A percentile compares a stretch with the other conserved stretches of the same genome.
These are phyloP conservation scores for Liopterus haemorrhoidalis DNA, from an alignment of 2,888 invertebrate species.

Conservation along the genomic window DNA sequence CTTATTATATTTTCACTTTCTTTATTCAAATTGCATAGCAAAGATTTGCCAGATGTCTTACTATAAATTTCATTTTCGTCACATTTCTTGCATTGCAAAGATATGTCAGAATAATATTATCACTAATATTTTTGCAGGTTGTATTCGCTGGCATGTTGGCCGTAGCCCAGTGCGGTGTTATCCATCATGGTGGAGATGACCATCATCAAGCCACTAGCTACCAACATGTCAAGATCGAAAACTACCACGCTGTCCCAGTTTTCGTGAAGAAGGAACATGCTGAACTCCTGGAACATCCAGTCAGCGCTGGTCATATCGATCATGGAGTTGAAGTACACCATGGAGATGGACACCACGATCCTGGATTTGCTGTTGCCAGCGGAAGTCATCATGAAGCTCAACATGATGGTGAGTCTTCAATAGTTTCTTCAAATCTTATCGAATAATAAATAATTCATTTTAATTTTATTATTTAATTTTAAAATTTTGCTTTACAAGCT, in stretches of 20 bases:
- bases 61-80: background rate
- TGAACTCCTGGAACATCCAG: slow-evolving; percentile 58
- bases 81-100: background rate
- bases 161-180: slow-evolving; percentile 3
- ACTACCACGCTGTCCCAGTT: slow-evolving; percentile 64
- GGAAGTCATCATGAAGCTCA: slow-evolving; percentile 13
- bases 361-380: slow-evolving; percentile 10
- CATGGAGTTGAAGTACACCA: slow-evolving; percentile 12
- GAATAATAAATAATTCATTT: no score
- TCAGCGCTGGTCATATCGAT: slow-evolving; percentile 50
- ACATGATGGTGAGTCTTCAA: no score
- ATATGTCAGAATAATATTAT: no score
- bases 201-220: slow-evolving; percentile 57
- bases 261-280: slow-evolving; percentile 63
- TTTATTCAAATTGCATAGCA: background rate
- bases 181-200: slow-evolving; percentile 3
- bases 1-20: background rate
- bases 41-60: background rate
- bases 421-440: no score
- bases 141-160: slow-evolving; percentile 9
- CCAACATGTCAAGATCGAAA: slow-evolving; percentile 64
- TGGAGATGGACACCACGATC: slow-evolving; percentile 9
- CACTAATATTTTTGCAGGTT: slow-evolving; percentile 4
- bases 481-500: no score
- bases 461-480: no score